Evolutionary conservation across 2,888 invertebrate genomes (phyloP).

Genomic region (Rhorus exstirpatorius): DNA sequence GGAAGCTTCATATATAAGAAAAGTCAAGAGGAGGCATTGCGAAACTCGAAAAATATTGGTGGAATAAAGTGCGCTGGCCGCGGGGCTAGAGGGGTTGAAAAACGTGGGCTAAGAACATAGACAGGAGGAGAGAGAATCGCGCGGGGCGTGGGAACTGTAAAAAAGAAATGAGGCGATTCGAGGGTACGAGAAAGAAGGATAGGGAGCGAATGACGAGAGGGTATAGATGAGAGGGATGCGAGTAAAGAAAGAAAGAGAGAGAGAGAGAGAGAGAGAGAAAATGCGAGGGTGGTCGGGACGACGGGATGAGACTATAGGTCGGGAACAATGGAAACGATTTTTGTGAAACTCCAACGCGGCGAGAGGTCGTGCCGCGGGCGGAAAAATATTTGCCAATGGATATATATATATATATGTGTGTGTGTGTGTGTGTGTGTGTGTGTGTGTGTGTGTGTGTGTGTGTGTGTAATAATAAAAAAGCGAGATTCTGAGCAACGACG

Average conservation of each 20-base stretch:
- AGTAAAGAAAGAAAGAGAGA: slow-evolving; percentile 41
- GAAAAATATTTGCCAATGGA: slow-evolving; percentile 78
- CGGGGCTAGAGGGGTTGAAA: slow-evolving; percentile 13
- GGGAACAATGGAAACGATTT: slow-evolving; percentile 78
- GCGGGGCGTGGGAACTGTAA: slow-evolving; percentile 18
- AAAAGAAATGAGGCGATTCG: slow-evolving; percentile 61
- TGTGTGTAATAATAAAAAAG: too few relatives aligned
- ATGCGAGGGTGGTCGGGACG: slow-evolving; percentile 63
- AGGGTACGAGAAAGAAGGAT: slow-evolving; percentile 46
- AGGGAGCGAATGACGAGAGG: slow-evolving; percentile 37
- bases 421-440: too few relatives aligned
- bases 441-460: too few relatives aligned
- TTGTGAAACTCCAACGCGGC: slow-evolving; percentile 72
- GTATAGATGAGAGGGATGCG: slow-evolving; percentile 36
- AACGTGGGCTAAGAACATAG: slow-evolving; percentile 46
- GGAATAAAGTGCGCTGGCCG: slow-evolving; percentile 54
- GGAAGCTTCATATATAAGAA: slow-evolving; percentile 57
- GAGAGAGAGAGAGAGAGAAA: too few relatives aligned
- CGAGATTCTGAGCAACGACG: slow-evolving; percentile 68
- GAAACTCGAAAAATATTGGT: slow-evolving; percentile 67
- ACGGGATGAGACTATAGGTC: slow-evolving; percentile 70
- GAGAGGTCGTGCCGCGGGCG: slow-evolving; percentile 71
- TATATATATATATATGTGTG: slow-evolving; percentile 27
- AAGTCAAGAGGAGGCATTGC: slow-evolving; percentile 45
- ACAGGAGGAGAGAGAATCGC: slow-evolving; percentile 12